Percentiles rank a stretch among this genome's conserved stretches.
Conservation (phyloP, 2,888 invertebrate genomes). For the Bedellia somnulentella region DNA sequence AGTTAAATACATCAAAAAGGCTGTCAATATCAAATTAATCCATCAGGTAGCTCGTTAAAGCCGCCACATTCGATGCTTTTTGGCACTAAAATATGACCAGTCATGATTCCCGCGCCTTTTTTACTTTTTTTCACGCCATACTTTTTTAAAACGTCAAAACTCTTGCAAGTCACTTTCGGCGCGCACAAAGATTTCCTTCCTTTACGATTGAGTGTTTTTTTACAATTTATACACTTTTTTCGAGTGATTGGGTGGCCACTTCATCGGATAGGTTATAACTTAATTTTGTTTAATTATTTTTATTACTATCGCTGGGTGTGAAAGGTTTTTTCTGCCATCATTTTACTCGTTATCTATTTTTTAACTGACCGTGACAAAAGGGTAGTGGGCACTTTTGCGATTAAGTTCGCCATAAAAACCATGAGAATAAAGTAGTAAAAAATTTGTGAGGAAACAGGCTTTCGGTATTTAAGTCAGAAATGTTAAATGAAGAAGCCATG, state of each 20-base stretch:
- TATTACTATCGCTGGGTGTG: conserved; percentile 1
- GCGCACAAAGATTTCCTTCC: conserved; percentile 27
- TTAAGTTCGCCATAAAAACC: too few relatives aligned
- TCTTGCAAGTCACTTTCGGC: conserved; percentile 31
- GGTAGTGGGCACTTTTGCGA: conserved; percentile 35
- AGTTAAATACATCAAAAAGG: not conserved
- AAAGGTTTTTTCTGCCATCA: not conserved
- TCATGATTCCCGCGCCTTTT: conserved; percentile 17
- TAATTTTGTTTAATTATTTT: conserved; percentile 31
- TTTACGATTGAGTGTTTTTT: conserved; percentile 11
- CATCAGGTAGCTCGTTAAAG: conserved; percentile 34
- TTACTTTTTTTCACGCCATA: not conserved
- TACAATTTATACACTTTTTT: conserved; percentile 11
- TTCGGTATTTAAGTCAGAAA: too few relatives aligned
- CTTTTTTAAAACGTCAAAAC: not conserved
- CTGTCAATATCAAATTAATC: conserved; percentile 31
- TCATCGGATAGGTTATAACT: conserved; percentile 27
- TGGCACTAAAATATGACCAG: conserved; percentile 16
- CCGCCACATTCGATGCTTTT: conserved; percentile 12
- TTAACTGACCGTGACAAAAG: conserved; percentile 36
- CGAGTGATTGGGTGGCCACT: conserved; percentile 20
- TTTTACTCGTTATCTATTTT: conserved; percentile 2
- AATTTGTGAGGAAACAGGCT: too few relatives aligned
- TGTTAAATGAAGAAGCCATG: too few relatives aligned
- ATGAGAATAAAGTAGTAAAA: too few relatives aligned